A percentile compares a stretch with the other conserved stretches of the same genome.
These are phyloP conservation scores for Nerophis ophidion DNA, from an alignment of 2,113 vertebrate genomes.

Conservation along the genomic window DNA sequence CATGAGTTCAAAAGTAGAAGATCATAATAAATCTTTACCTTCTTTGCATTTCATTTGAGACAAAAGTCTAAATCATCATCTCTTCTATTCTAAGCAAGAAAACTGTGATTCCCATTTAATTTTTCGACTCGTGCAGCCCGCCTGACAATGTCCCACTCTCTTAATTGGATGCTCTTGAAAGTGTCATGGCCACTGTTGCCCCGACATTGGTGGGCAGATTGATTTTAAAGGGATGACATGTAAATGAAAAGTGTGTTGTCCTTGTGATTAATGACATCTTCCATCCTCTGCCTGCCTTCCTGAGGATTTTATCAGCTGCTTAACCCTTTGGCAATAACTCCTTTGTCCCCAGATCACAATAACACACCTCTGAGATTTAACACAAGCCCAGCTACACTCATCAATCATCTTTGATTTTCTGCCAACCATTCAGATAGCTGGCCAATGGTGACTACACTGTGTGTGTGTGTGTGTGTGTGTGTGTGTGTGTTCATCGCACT, in stretches of 20 bases:
- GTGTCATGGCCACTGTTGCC: slow-evolving; percentile 1
- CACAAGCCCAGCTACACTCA: slow-evolving; percentile 45
- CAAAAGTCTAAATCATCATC: too few species aligned
- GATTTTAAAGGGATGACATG: slow-evolving; percentile 30
- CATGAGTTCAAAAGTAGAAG: too few species aligned
- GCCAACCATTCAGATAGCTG: slow-evolving; percentile 48
- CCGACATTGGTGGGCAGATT: slow-evolving; percentile 9
- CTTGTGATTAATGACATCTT: slow-evolving; percentile 52
- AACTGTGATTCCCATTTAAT: neutral
- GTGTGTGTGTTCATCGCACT: slow-evolving; percentile 17
- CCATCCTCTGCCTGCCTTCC: slow-evolving; percentile 28
- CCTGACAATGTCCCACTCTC: neutral
- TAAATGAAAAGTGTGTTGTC: slow-evolving; percentile 17
- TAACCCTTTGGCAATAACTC: slow-evolving; percentile 49
- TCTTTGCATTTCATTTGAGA: too few species aligned
- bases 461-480: slow-evolving; percentile 28
- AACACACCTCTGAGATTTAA: slow-evolving; percentile 57
- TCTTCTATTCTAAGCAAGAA: too few species aligned
- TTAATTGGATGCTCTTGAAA: neutral
- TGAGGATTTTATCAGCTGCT: slow-evolving; percentile 27
- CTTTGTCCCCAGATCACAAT: slow-evolving; percentile 56
- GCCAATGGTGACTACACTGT: slow-evolving; percentile 13
- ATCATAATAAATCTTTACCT: too few species aligned
- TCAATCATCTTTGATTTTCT: slow-evolving; percentile 71
- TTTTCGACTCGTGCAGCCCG: neutral